These are phyloP conservation scores for Salvelinus fontinalis DNA, from an alignment of 2,113 vertebrate genomes.

Conservation along the genomic window DNA sequence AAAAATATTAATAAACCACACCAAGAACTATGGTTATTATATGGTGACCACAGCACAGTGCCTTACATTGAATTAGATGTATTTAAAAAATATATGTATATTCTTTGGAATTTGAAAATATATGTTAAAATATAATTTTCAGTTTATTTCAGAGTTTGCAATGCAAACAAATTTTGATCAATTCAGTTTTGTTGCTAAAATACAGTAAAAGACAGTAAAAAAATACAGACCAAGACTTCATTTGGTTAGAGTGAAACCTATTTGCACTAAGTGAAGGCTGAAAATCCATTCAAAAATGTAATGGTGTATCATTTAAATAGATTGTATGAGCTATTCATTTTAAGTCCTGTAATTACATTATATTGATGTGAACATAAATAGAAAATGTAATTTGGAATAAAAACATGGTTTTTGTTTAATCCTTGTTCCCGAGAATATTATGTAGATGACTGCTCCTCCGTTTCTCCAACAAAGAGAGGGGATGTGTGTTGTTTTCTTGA, in stretches of 20 bases:
- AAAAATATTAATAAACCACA: not conserved
- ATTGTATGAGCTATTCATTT: not conserved
- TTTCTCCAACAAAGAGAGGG: constrained; percentile 51
- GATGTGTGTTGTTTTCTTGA: constrained; percentile 62
- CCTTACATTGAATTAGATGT: no score
- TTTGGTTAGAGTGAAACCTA: no score
- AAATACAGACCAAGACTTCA: no score
- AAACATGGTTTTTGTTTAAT: constrained; percentile 1
- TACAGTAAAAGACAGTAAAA: no score
- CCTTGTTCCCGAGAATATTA: not conserved
- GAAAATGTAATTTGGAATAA: not conserved
- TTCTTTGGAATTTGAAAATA: no score
- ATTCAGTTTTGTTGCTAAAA: no score
- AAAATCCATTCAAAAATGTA: not conserved
- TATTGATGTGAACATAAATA: not conserved
- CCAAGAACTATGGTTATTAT: not conserved
- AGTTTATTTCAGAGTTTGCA: not conserved
- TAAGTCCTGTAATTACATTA: not conserved
- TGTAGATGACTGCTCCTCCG: constrained; percentile 16
- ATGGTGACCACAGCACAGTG: not conserved
- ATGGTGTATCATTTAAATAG: not conserved
- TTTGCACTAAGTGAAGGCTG: no score
- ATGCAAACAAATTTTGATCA: not conserved
- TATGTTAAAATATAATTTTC: not conserved
- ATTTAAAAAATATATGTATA: no score